Evolutionary conservation across 2,113 vertebrate species (phyloP), one percentile per base, ranked within the genome.

Genomic region (Corythornis vintsioides): DNA sequence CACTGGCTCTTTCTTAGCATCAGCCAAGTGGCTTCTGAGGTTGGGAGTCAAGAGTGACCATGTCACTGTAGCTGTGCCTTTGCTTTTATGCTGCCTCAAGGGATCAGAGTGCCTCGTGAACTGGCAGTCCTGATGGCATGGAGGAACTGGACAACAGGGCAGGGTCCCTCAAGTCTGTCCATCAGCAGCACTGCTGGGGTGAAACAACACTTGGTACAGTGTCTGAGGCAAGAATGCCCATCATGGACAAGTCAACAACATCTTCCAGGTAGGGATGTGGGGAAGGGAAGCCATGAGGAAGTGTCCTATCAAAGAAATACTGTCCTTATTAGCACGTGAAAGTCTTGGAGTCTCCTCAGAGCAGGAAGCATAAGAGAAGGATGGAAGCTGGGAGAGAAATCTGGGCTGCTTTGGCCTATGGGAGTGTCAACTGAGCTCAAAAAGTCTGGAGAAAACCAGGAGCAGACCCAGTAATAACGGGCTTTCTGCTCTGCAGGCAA

Each of bases 391-490:
- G 7, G 26, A 48, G 13, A 91, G 42, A 91, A 94, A 15, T 16
- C 13, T 26, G 70, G 56, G 19, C 52, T 89, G 31, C 53, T 24
- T 19, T 40, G 20, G n/a, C 8, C 59, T 72, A 59, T 35, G n/a
- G 35, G 33, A 72, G 22, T 31, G 7, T 14, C 77, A 45, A 78
- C 21, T 43, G 22, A 89, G 56, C 64, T 73, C 8, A 1, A 33
- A 79, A 74, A 22, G 3, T 17, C 38, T 67, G 86, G 47, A 93
- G 65, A 42, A 88, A 93, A 67, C 28, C 86, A 86, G 86, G 18
- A 90, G 50, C 66, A 83, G 19, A 40, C 50, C 38, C 11, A 35
- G 55, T 66, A 89, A 72, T 19, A 76, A 2, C 1, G 7, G 57
- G 60, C 29, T 83, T 80, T 66, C 45, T 80, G 86, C 86, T 60